phyloP scores from a whole-genome alignment of 2,113 vertebrate genomes.

The Brachypteracias leptosomus region DNA sequence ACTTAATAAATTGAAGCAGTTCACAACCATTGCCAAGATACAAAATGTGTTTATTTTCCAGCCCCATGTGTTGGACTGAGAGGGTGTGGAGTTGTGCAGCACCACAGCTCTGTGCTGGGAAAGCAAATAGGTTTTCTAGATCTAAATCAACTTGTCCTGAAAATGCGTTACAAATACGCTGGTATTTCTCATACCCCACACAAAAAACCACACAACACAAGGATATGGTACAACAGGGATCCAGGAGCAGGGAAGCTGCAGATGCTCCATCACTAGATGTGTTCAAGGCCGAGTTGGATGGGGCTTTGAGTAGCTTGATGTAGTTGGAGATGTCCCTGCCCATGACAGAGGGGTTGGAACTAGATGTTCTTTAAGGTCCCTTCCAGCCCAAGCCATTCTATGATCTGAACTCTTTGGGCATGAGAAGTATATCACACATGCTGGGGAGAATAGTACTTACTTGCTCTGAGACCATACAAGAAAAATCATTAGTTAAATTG shows the following conservation, averaged over 20 bases:
- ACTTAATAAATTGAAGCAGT: constrained; percentile 3
- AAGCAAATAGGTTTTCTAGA: background rate
- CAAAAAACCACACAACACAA: background rate
- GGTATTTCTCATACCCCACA: background rate
- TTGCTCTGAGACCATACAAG: background rate
- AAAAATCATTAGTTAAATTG: background rate
- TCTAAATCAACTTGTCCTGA: background rate
- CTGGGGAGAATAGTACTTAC: background rate
- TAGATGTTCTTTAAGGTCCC: no score
- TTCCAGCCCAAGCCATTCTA: no score
- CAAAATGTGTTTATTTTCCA: constrained; percentile 14
- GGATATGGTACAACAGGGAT: background rate
- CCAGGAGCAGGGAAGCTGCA: no score
- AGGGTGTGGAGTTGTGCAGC: background rate
- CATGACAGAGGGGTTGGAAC: no score
- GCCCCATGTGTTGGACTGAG: background rate
- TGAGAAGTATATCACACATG: accelerated
- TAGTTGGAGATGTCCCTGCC: no score
- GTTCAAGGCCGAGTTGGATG: no score
- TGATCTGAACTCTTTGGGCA: background rate
- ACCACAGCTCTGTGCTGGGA: background rate
- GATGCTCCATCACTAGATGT: no score
- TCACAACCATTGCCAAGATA: background rate
- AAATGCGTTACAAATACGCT: background rate
- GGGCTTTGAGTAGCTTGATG: no score